Conservation (phyloP, 2,797 vertebrate species). For the Lophotriccus pileatus region DNA sequence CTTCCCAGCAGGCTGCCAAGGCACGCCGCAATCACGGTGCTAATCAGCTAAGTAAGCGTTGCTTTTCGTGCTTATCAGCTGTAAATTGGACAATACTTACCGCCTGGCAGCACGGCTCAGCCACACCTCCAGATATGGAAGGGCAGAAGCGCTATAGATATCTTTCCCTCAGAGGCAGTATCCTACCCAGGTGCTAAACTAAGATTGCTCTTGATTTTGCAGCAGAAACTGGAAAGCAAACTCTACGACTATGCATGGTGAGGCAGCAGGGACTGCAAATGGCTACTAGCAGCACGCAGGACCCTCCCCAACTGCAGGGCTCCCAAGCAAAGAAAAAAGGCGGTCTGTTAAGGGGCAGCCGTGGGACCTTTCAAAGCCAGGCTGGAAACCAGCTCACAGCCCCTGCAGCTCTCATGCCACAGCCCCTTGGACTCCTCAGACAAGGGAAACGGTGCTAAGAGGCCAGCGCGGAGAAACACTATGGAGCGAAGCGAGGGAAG, state of each 20-base stretch:
- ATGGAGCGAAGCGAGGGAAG: fast-evolving
- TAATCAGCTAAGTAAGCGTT: slow-evolving; percentile 7
- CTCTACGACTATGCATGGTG: fast-evolving
- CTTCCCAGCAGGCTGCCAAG: background rate
- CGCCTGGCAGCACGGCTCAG: background rate
- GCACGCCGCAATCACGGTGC: background rate
- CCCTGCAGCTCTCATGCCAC: fast-evolving
- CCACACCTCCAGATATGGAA: background rate
- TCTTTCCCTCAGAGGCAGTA: background rate
- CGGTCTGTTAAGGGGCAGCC: fast-evolving
- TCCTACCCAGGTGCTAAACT: background rate
- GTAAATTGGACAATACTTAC: background rate
- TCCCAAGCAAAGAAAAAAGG: background rate
- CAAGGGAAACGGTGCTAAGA: background rate
- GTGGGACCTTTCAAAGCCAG: background rate
- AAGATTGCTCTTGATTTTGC: background rate
- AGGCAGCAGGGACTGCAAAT: background rate
- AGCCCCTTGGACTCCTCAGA: background rate
- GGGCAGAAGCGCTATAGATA: background rate
- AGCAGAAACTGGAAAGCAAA: background rate
- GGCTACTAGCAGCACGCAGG: too few species aligned
- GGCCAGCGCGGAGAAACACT: background rate
- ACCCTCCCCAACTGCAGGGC: background rate
- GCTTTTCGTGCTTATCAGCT: background rate
- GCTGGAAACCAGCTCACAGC: background rate